These are phyloP conservation scores for Podarcis raffonei DNA, from an alignment of 2,113 vertebrate species.

Conservation along the genomic window DNA sequence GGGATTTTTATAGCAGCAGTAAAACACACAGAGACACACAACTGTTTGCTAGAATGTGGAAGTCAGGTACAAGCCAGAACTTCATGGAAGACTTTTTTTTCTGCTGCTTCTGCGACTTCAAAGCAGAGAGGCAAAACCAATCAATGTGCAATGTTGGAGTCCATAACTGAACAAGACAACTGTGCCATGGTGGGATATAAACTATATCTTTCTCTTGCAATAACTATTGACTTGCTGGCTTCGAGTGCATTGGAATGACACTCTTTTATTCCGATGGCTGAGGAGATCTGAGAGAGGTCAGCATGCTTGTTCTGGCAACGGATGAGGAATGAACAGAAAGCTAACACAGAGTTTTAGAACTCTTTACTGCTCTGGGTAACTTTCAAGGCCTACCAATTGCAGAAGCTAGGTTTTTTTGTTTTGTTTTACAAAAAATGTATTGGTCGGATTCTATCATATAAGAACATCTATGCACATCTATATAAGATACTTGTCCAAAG, in stretches of 20 bases:
- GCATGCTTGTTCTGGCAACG: background rate
- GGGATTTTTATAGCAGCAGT: background rate
- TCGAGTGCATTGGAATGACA: constrained; percentile 2
- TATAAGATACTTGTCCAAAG: background rate
- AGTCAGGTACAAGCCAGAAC: background rate
- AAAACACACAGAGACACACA: background rate
- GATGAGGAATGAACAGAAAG: constrained; percentile 16
- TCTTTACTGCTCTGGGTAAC: background rate
- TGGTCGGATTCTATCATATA: background rate
- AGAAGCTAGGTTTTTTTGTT: background rate
- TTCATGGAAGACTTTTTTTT: background rate
- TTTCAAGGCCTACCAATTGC: background rate
- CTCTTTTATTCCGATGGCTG: background rate
- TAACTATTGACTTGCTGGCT: constrained; percentile 13
- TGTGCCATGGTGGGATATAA: constrained; percentile 25
- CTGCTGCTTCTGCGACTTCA: background rate
- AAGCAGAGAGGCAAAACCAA: constrained; percentile 18
- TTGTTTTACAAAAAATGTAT: background rate
- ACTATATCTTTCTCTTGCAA: constrained; percentile 19
- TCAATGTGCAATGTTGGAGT: constrained; percentile 9
- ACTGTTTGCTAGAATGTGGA: background rate
- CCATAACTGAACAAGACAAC: constrained; percentile 18
- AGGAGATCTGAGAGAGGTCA: constrained; percentile 18
- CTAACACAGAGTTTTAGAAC: background rate
- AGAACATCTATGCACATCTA: background rate